These are phyloP conservation scores for Megalonaias nervosa DNA, from an alignment of 1,140 invertebrate species.

Conservation along the genomic window DNA sequence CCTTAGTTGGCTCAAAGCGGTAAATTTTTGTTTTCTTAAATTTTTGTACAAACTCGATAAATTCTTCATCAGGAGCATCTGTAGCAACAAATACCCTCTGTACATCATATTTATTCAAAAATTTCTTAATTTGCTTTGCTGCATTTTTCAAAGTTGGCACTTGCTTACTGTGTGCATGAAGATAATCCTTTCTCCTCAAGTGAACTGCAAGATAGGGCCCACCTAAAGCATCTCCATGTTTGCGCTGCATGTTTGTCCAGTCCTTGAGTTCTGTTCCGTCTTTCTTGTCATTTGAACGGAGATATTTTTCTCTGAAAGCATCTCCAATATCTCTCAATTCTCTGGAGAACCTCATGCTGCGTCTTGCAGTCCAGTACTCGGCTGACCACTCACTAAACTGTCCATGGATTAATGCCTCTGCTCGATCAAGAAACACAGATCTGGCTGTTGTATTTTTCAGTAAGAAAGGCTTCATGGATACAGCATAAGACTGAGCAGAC, in stretches of 20 bases:
- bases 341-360: constrained; percentile 91
- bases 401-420: constrained; percentile 51
- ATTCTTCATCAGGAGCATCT: constrained; percentile 77
- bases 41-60: constrained; percentile 44
- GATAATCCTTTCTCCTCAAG: constrained; percentile 88
- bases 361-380: constrained; percentile 72
- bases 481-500: constrained; percentile 83
- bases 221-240: constrained; percentile 74
- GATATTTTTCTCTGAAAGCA: constrained; percentile 78
- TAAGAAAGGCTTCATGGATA: constrained; percentile 63
- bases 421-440: constrained; percentile 33
- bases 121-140: constrained; percentile 79
- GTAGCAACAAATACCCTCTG: constrained; percentile 85
- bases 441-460: constrained; percentile 56
- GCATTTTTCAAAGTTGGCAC: constrained; percentile 82
- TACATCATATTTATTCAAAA: constrained; percentile 77
- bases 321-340: constrained; percentile 81
- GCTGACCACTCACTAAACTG: constrained; percentile 56
- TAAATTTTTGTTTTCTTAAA: constrained; percentile 65
- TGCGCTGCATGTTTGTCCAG: constrained; percentile 78
- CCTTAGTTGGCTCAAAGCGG: constrained; percentile 72
- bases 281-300: constrained; percentile 80
- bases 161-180: constrained; percentile 77
- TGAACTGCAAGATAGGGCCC: constrained; percentile 87
- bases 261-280: constrained; percentile 77